Percentiles rank a stretch among this genome's conserved stretches.
Conservation (phyloP, 2,888 invertebrate species). For the Agrenia bidenticulata region DNA sequence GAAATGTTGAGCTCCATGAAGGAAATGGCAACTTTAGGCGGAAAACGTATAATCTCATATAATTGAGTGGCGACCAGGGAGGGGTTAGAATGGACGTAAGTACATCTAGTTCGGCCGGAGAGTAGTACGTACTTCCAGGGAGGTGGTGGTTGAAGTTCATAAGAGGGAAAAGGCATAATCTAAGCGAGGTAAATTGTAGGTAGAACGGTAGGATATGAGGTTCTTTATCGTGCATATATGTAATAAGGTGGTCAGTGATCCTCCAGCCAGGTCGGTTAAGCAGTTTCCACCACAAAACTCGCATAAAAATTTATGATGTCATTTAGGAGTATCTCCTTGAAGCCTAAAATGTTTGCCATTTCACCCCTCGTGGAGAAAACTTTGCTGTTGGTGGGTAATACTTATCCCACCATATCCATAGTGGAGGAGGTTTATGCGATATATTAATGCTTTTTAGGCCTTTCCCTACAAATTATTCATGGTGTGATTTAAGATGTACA, state of each 20-base stretch:
- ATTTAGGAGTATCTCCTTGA: conserved; percentile 51
- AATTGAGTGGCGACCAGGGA: no score
- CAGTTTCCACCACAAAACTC: conserved; percentile 46
- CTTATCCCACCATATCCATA: conserved; percentile 3
- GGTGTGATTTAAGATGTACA: conserved; percentile 53
- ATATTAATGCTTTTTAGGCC: conserved; percentile 53
- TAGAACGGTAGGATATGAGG: no score
- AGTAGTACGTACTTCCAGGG: no score
- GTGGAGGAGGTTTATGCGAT: conserved; percentile 42
- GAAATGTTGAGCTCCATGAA: no score
- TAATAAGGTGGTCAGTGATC: background rate
- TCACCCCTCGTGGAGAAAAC: conserved; percentile 12
- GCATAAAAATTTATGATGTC: conserved; percentile 53
- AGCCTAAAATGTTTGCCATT: conserved; percentile 45
- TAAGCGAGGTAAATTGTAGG: no score
- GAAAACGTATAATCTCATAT: no score
- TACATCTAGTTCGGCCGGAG: no score
- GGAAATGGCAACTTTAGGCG: no score
- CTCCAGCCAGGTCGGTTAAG: conserved; percentile 20
- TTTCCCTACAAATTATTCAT: conserved; percentile 53
- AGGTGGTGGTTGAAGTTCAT: no score
- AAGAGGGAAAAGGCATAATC: no score
- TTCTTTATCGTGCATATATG: conserved; percentile 9
- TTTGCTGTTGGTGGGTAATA: no score
- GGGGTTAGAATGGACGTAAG: no score